These are phyloP conservation scores for Philereme transversata DNA, from an alignment of 2,888 invertebrate species.

Conservation along the genomic window DNA sequence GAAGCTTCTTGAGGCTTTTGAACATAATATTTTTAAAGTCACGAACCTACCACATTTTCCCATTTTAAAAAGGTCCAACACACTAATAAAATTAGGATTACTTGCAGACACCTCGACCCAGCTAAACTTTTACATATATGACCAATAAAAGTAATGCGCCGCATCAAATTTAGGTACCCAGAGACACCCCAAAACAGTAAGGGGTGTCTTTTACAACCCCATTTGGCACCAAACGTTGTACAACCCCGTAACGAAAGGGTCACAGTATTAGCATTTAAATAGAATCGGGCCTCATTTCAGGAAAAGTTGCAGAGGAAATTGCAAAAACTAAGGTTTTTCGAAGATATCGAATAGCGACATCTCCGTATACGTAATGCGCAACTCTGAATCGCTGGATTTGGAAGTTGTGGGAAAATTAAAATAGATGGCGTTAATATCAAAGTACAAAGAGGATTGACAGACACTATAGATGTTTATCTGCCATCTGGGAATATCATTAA, in stretches of 20 bases:
- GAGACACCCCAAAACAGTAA: slow-evolving; percentile 37
- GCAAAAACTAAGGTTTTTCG: slow-evolving; percentile 21
- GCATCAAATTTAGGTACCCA: slow-evolving; percentile 36
- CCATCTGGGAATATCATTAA: not conserved
- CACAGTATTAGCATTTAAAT: slow-evolving; percentile 61
- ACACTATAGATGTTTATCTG: not conserved
- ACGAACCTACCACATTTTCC: not conserved
- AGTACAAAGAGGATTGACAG: not conserved
- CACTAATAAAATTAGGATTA: slow-evolving; percentile 38
- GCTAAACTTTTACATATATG: slow-evolving; percentile 39
- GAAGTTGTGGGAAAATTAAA: slow-evolving; percentile 16
- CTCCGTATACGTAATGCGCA: slow-evolving; percentile 25
- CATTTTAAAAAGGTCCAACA: slow-evolving; percentile 29
- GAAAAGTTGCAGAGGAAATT: slow-evolving; percentile 29
- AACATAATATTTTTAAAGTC: not conserved
- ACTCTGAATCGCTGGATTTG: slow-evolving; percentile 17
- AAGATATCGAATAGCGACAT: slow-evolving; percentile 28
- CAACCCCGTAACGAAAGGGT: slow-evolving; percentile 45
- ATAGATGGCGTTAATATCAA: slow-evolving; percentile 34
- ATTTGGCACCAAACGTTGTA: slow-evolving; percentile 38
- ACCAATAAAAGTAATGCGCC: slow-evolving; percentile 40
- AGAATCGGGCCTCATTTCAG: slow-evolving; percentile 41
- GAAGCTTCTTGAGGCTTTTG: too few relatives aligned
- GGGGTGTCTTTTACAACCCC: slow-evolving; percentile 42
- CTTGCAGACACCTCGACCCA: slow-evolving; percentile 26